These are phyloP conservation scores for Cephalopterus ornatus DNA, from an alignment of 2,113 vertebrate species.

Conservation along the genomic window DNA sequence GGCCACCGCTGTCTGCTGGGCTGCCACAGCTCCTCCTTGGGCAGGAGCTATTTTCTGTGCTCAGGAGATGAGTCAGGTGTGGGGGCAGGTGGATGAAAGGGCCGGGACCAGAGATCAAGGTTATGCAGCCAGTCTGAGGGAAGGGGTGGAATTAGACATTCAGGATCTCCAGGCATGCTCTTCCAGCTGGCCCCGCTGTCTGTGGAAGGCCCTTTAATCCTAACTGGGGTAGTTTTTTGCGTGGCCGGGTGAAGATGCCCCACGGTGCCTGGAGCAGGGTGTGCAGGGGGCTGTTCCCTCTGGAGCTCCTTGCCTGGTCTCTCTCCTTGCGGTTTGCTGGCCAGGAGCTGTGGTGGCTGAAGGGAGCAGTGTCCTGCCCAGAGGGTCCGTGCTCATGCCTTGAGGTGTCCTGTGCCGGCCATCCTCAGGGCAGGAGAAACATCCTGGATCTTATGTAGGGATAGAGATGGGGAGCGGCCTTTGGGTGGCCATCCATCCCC, in stretches of 20 bases:
- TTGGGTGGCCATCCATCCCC: background rate
- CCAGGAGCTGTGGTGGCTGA: background rate
- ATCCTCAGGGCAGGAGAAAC: background rate
- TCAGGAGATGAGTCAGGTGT: constrained; percentile 60
- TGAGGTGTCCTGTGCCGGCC: rapidly evolving
- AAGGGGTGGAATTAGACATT: constrained; percentile 42
- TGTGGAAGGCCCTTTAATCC: constrained; percentile 38
- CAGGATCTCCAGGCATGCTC: constrained; percentile 45
- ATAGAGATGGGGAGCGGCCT: background rate
- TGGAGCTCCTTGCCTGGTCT: background rate
- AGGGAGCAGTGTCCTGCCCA: background rate
- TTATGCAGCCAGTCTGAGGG: constrained; percentile 26
- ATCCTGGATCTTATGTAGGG: background rate
- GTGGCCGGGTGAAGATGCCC: background rate
- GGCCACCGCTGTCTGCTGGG: background rate
- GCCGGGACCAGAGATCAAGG: background rate
- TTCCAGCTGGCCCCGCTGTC: constrained; percentile 4
- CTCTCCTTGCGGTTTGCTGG: background rate
- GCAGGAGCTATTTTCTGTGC: constrained; percentile 25
- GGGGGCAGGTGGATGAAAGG: constrained; percentile 60
- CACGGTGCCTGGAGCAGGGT: rapidly evolving
- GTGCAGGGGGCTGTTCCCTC: background rate
- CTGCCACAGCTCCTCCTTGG: background rate
- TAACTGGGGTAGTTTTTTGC: background rate
- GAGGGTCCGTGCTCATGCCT: background rate